phyloP scores from a whole-genome alignment of 2,888 invertebrate genomes.

The Papilio gigon region DNA sequence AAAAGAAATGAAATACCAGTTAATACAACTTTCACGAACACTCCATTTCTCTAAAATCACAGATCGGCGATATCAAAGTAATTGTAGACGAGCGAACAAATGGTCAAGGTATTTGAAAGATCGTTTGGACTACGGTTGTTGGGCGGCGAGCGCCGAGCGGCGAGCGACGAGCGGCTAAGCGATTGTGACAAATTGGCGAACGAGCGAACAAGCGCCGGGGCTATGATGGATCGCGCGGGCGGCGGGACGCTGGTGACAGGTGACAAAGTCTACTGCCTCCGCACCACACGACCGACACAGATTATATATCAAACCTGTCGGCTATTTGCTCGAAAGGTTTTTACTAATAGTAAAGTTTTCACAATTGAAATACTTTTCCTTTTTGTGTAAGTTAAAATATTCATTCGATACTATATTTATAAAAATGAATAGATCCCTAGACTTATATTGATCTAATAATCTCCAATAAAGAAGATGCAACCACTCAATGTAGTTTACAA shows the following conservation, averaged over 20 bases:
- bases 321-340: conserved; percentile 14
- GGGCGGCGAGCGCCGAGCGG: conserved; percentile 7
- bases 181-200: conserved; percentile 40
- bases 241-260: conserved; percentile 23
- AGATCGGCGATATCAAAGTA: conserved; percentile 43
- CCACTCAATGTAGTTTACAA: not conserved
- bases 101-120: conserved; percentile 30
- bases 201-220: conserved; percentile 24
- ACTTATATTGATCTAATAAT: no score
- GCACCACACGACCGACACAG: conserved; percentile 20
- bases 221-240: conserved; percentile 34
- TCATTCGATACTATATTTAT: no score
- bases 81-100: conserved; percentile 35
- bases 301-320: conserved; percentile 24
- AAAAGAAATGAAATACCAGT: conserved; percentile 42
- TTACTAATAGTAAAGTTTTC: not conserved
- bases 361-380: no score
- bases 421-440: no score
- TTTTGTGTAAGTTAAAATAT: no score
- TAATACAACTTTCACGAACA: conserved; percentile 40
- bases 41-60: conserved; percentile 36
- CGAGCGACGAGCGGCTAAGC: conserved; percentile 29
- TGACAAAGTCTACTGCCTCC: conserved; percentile 36
- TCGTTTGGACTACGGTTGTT: conserved; percentile 10
- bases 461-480: no score